Conservation (phyloP, 2,113 vertebrate species). For the Rhinichthys klamathensis region DNA sequence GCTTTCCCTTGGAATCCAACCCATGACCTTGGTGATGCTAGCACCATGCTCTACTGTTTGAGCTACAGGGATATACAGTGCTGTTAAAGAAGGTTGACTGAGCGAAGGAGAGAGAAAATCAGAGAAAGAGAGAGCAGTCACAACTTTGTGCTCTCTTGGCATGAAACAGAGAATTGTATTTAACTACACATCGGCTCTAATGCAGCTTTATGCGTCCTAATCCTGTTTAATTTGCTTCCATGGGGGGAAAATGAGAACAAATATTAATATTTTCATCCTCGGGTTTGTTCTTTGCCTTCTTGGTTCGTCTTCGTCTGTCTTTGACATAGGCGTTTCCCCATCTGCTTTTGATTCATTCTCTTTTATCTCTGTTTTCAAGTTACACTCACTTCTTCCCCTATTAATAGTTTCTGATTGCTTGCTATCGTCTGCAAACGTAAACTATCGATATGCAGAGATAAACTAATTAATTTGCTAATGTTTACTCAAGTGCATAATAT, state of each 20-base stretch:
- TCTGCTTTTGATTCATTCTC: constrained; percentile 11
- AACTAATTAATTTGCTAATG: constrained; percentile 4
- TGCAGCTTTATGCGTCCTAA: constrained; percentile 65
- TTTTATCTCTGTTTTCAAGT: constrained; percentile 2
- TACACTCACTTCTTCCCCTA: neutral
- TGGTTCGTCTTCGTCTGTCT: constrained; percentile 4
- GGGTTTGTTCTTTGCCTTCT: constrained; percentile 44
- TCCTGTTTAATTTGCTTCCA: constrained; percentile 72
- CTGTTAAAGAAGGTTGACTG: neutral
- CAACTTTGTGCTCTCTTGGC: constrained; percentile 59
- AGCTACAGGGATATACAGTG: no score
- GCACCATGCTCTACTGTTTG: no score
- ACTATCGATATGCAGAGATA: neutral
- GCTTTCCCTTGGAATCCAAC: no score
- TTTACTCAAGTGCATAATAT: neutral
- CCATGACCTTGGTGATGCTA: no score
- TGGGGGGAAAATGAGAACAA: constrained; percentile 51
- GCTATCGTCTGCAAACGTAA: neutral
- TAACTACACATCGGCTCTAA: constrained; percentile 65
- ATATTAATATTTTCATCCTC: constrained; percentile 53
- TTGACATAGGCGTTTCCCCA: neutral
- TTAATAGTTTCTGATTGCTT: constrained; percentile 3
- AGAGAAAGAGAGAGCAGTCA: neutral
- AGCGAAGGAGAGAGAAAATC: neutral
- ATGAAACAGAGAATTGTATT: constrained; percentile 68